Evolutionary conservation across 2,888 invertebrate species (phyloP).

Genomic region (Acronicta psi): DNA sequence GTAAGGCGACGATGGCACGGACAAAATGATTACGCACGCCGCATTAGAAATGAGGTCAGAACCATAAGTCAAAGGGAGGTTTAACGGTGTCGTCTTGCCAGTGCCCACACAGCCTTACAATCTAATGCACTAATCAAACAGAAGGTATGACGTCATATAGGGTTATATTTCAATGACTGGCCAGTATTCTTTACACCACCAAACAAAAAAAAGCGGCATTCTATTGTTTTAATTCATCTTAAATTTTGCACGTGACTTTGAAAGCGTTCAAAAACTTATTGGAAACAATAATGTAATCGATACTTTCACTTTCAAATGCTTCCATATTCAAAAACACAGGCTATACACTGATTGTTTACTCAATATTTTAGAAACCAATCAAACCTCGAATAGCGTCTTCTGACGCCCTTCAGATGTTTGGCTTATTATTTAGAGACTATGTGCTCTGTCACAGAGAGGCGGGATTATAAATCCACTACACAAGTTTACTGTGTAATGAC

Average conservation of each 20-base stretch:
- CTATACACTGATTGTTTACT: conserved; percentile 23
- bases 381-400: conserved; percentile 29
- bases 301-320: conserved; percentile 35
- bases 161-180: conserved; percentile 5
- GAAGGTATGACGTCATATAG: conserved; percentile 20
- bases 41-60: conserved; percentile 34
- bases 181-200: conserved; percentile 2
- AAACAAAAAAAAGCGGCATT: neutral
- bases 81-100: conserved; percentile 15
- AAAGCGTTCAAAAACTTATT: conserved; percentile 7
- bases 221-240: neutral
- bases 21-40: conserved; percentile 23
- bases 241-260: conserved; percentile 22
- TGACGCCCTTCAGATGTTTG: conserved; percentile 34
- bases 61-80: conserved; percentile 26
- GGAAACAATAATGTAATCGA: conserved; percentile 17
- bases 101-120: conserved; percentile 16
- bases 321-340: conserved; percentile 16
- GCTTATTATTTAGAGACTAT: neutral
- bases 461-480: too few relatives aligned
- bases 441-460: too few relatives aligned
- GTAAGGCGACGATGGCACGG: conserved; percentile 30
- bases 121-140: conserved; percentile 16
- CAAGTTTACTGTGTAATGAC: too few relatives aligned
- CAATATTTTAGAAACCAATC: conserved; percentile 35